Conservation (phyloP, 2,797 vertebrate genomes). For the Sebastiscus tertius region DNA sequence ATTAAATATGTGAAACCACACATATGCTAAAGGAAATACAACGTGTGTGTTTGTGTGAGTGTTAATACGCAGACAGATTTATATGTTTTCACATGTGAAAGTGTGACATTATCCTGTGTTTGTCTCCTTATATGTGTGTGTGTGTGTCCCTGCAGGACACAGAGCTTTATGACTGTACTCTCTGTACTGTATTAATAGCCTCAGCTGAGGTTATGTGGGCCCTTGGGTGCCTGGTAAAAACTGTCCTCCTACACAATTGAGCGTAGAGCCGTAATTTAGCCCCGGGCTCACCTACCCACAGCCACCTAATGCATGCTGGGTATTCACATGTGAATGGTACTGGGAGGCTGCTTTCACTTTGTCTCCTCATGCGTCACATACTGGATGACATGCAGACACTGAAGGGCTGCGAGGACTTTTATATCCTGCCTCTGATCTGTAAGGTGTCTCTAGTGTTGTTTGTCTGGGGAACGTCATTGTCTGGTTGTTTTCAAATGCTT, state of each 20-base stretch:
- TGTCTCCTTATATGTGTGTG: constrained; percentile 2
- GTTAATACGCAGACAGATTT: neutral
- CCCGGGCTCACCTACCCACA: constrained; percentile 82
- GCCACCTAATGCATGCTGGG: constrained; percentile 84
- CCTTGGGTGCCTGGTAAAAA: constrained; percentile 76
- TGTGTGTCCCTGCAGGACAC: constrained; percentile 46
- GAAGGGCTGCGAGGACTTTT: neutral
- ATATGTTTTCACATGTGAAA: neutral
- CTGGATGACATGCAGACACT: constrained; percentile 24
- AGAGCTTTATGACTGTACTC: constrained; percentile 28
- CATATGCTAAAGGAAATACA: neutral
- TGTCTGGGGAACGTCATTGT: neutral
- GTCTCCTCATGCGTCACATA: constrained; percentile 46
- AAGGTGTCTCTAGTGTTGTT: neutral
- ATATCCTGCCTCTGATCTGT: neutral
- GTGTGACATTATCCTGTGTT: neutral
- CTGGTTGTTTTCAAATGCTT: neutral
- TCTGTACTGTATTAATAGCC: constrained; percentile 78
- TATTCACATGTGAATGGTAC: constrained; percentile 76
- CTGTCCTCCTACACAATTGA: constrained; percentile 82
- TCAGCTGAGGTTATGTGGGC: constrained; percentile 78
- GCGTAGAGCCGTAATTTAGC: constrained; percentile 77
- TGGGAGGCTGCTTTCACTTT: constrained; percentile 42
- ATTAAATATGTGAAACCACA: no score
- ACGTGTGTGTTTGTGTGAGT: neutral